Evolutionary conservation across 2,113 vertebrate species (phyloP).

Genomic region (Mesocricetus auratus): DNA sequence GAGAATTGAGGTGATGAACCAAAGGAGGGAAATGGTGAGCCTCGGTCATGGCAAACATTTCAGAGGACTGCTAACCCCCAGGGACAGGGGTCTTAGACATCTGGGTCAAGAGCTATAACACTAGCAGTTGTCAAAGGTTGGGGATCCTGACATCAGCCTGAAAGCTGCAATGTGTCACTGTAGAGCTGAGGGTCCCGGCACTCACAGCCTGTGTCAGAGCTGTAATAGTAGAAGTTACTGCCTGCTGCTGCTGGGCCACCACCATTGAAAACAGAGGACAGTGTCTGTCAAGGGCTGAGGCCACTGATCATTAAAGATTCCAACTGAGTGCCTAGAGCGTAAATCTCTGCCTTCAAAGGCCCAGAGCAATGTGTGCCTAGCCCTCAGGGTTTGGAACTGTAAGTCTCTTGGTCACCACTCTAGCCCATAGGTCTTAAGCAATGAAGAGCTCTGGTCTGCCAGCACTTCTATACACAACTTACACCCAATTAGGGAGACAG

Average conservation of each 20-base stretch:
- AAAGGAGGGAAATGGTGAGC: background rate
- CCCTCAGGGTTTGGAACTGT: background rate
- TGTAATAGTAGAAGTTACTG: background rate
- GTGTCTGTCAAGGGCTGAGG: background rate
- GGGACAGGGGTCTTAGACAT: background rate
- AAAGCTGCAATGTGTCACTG: background rate
- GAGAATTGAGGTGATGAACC: background rate
- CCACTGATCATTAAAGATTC: background rate
- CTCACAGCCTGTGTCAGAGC: background rate
- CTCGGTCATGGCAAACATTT: background rate
- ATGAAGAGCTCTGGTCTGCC: background rate
- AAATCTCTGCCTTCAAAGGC: background rate
- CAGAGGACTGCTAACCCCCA: background rate
- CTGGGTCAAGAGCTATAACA: background rate
- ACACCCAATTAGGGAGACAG: background rate
- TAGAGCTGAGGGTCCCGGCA: background rate
- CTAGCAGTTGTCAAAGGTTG: background rate
- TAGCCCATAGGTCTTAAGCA: background rate
- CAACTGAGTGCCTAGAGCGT: background rate
- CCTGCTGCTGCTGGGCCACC: background rate
- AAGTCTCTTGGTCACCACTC: background rate
- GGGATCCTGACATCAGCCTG: background rate
- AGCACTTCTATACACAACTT: background rate
- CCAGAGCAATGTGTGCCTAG: background rate
- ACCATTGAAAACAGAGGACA: background rate